phyloP scores from a whole-genome alignment of 2,797 vertebrate species.

The Alosa sapidissima region DNA sequence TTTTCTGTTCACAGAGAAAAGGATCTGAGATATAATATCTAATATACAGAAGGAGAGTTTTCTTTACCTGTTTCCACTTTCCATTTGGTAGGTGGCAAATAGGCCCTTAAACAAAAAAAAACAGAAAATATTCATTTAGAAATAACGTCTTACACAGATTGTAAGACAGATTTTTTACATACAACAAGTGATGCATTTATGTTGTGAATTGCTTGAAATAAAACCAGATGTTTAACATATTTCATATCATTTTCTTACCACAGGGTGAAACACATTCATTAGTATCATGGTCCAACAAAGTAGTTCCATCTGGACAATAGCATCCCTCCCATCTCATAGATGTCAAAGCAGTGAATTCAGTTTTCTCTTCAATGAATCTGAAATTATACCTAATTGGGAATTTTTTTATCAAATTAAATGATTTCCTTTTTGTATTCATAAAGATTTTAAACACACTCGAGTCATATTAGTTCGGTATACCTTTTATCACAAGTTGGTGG shows the following conservation, averaged over 20 bases:
- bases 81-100: conserved; percentile 69
- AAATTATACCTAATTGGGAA: conserved; percentile 59
- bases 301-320: conserved; percentile 68
- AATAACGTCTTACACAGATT: not conserved
- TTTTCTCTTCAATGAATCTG: conserved; percentile 50
- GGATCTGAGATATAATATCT: not conserved
- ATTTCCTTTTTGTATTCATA: not conserved
- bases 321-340: conserved; percentile 69
- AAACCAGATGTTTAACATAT: not conserved
- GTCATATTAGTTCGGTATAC: conserved; percentile 47
- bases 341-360: conserved; percentile 49
- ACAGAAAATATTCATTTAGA: not conserved
- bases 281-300: conserved; percentile 56
- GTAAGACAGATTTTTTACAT: no score
- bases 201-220: not conserved
- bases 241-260: conserved; percentile 61
- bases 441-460: not conserved
- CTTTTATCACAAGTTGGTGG: conserved; percentile 68
- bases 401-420: not conserved
- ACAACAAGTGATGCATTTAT: not conserved
- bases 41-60: not conserved
- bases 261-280: conserved; percentile 67
- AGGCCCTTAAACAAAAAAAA: conserved; percentile 49
- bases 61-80: conserved; percentile 65
- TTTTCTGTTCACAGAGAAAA: not conserved